A percentile compares a stretch with the other conserved stretches of the same genome.
Conservation (phyloP, 1,140 invertebrate genomes). For the Ptiloglossa arizonensis region DNA sequence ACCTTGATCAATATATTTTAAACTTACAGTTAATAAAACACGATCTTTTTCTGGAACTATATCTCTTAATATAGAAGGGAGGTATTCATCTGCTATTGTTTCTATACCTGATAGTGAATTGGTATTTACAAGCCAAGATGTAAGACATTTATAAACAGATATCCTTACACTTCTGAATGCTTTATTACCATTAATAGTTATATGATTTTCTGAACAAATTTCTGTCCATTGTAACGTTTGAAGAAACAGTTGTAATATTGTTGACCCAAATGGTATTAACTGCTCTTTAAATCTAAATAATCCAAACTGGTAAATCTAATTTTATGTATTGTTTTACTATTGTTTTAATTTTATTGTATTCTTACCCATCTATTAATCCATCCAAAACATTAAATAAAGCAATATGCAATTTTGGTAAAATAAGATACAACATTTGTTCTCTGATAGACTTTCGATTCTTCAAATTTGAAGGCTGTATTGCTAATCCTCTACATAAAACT, state of each 20-base stretch:
- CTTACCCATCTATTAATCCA: slow-evolving; percentile 70
- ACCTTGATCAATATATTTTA: not conserved
- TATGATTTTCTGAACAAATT: slow-evolving; percentile 29
- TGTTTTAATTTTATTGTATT: slow-evolving; percentile 1
- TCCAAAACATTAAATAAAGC: slow-evolving; percentile 69
- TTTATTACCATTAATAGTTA: slow-evolving; percentile 55
- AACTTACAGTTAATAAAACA: slow-evolving; percentile 64
- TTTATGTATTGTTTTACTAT: not conserved
- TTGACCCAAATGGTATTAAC: slow-evolving; percentile 57
- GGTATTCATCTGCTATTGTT: slow-evolving; percentile 59
- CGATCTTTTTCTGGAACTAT: slow-evolving; percentile 65
- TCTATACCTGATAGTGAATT: slow-evolving; percentile 65
- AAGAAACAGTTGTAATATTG: slow-evolving; percentile 54
- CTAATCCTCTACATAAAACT: slow-evolving; percentile 69
- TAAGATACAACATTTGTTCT: slow-evolving; percentile 63
- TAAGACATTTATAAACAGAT: slow-evolving; percentile 65
- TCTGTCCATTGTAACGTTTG: slow-evolving; percentile 59
- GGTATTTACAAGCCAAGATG: slow-evolving; percentile 59
- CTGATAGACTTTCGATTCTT: slow-evolving; percentile 60
- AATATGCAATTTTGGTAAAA: slow-evolving; percentile 70
- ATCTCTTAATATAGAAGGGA: slow-evolving; percentile 65
- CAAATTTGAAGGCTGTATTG: slow-evolving; percentile 66
- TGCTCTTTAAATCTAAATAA: slow-evolving; percentile 59
- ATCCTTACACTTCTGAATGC: slow-evolving; percentile 64
- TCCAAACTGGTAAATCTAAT: not conserved